Conservation (phyloP, 23 tunicate genomes). For the Oikopleura albicans region DNA sequence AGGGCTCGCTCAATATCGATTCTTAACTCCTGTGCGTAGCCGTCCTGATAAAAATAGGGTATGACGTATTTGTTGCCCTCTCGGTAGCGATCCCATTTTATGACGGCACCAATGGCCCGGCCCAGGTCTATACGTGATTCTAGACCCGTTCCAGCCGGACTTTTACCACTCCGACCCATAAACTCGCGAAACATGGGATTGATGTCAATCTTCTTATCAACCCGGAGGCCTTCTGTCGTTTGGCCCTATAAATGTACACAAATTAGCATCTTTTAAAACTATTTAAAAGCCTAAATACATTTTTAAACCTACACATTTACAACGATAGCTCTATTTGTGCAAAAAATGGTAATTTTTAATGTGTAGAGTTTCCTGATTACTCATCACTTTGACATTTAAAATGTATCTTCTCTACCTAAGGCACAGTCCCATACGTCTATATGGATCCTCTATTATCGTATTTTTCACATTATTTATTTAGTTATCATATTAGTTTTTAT, state of each 20-base stretch:
- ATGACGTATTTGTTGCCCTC: neutral
- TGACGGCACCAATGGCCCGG: neutral
- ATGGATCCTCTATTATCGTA: no score
- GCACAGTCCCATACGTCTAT: no score
- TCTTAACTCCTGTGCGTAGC: neutral
- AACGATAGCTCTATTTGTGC: no score
- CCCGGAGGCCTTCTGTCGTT: neutral
- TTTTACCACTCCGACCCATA: neutral
- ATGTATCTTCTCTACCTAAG: no score
- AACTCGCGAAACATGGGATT: neutral
- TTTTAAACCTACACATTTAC: no score
- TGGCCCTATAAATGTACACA: slow-evolving; percentile 2
- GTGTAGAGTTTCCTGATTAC: no score
- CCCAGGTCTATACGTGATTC: neutral
- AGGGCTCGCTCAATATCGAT: neutral
- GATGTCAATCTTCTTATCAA: neutral
- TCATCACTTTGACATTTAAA: no score
- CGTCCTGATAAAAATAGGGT: neutral
- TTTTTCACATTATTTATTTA: no score
- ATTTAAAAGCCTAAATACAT: no score
- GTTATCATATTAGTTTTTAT: no score
- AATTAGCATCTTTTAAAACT: neutral
- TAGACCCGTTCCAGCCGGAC: neutral
- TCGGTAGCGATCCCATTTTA: slow-evolving; percentile 3
- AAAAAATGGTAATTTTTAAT: no score